Percentiles rank a stretch among this genome's conserved stretches.
Conservation (phyloP, 1,140 invertebrate genomes). For the Cydia pomonella region DNA sequence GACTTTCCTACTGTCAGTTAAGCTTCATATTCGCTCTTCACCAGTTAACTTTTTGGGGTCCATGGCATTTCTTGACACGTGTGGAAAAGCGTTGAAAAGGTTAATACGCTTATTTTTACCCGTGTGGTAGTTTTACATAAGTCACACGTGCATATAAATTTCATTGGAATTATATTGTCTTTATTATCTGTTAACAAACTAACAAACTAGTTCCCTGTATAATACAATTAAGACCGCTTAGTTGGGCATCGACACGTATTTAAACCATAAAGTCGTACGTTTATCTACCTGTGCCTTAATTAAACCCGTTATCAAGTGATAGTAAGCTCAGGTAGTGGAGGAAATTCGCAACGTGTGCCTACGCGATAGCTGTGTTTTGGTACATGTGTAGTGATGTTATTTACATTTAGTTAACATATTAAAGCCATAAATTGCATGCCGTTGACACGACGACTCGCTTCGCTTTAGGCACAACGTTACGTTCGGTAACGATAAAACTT, state of each 20-base stretch:
- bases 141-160: neutral
- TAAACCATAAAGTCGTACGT: slow-evolving; percentile 22
- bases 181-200: slow-evolving; percentile 23
- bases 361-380: slow-evolving; percentile 24
- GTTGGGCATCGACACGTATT: slow-evolving; percentile 26
- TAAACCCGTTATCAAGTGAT: slow-evolving; percentile 24
- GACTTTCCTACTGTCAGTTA: too few species aligned
- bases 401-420: slow-evolving; percentile 72
- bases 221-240: slow-evolving; percentile 18
- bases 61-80: too few species aligned
- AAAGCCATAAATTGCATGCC: slow-evolving; percentile 64
- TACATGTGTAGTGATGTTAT: slow-evolving; percentile 49
- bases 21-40: too few species aligned
- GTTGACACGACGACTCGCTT: slow-evolving; percentile 50
- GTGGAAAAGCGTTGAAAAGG: too few species aligned
- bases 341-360: slow-evolving; percentile 36
- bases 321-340: slow-evolving; percentile 26
- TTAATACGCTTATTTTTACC: too few species aligned
- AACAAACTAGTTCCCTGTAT: slow-evolving; percentile 15
- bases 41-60: too few species aligned
- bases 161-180: neutral
- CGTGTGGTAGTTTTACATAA: too few species aligned
- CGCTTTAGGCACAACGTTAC: slow-evolving; percentile 38
- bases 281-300: slow-evolving; percentile 30
- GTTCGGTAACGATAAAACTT: slow-evolving; percentile 25